Evolutionary conservation across 2,888 invertebrate species (phyloP).

Genomic region (Lycocerus yunnanus): DNA sequence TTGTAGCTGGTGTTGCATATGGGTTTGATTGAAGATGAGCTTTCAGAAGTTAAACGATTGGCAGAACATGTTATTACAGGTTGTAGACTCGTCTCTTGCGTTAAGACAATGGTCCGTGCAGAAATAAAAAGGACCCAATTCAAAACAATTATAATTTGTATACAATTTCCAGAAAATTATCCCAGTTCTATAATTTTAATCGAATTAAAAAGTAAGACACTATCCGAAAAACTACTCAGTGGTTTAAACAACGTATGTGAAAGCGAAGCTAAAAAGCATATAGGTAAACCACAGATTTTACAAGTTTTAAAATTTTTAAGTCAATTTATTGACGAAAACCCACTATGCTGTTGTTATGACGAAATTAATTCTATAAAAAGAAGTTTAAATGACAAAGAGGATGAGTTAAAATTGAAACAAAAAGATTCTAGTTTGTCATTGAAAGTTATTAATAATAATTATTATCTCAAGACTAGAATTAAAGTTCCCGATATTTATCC

Average conservation of each 20-base stretch:
- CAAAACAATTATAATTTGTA: conserved; percentile 66
- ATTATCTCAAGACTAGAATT: conserved; percentile 64
- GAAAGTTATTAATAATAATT: conserved; percentile 62
- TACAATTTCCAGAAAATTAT: conserved; percentile 70
- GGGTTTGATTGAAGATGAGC: conserved; percentile 69
- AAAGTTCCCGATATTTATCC: conserved; percentile 71
- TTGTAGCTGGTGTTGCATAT: conserved; percentile 48
- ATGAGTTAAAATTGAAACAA: conserved; percentile 70
- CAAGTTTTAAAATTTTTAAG: conserved; percentile 64
- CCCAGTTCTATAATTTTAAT: conserved; percentile 64
- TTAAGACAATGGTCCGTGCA: conserved; percentile 66
- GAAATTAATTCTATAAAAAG: conserved; percentile 68
- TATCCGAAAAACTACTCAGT: conserved; percentile 66
- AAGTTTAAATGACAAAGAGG: conserved; percentile 54
- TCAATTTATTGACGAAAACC: conserved; percentile 70
- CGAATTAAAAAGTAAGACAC: conserved; percentile 72
- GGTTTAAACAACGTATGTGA: conserved; percentile 67
- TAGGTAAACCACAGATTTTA: conserved; percentile 66
- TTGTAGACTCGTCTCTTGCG: conserved; percentile 69
- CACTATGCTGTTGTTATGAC: conserved; percentile 72
- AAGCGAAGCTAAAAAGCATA: conserved; percentile 61
- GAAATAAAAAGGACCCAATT: conserved; percentile 68
- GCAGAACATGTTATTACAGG: conserved; percentile 66
- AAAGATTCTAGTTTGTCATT: conserved; percentile 65
- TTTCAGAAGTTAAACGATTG: conserved; percentile 65